Percentiles rank a stretch among this genome's conserved stretches.
These are phyloP conservation scores for Junonia oenone DNA, from an alignment of 2,888 invertebrate genomes.

Conservation along the genomic window DNA sequence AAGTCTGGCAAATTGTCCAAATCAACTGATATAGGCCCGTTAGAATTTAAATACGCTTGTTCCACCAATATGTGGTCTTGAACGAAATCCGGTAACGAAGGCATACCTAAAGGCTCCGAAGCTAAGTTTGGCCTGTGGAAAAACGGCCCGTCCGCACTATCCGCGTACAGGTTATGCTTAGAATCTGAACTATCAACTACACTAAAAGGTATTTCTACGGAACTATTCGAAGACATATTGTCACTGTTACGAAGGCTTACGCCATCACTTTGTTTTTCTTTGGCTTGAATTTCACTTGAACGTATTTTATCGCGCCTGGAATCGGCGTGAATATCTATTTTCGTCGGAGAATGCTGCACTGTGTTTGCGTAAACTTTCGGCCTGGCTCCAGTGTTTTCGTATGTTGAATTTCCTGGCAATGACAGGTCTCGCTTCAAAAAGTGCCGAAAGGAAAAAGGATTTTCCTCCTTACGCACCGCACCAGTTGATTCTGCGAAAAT, in stretches of 20 bases:
- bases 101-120: slow-evolving; percentile 74
- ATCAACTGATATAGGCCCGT: slow-evolving; percentile 76
- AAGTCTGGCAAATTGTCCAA: slow-evolving; percentile 85
- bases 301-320: slow-evolving; percentile 57
- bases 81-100: slow-evolving; percentile 91
- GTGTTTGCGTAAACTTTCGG: slow-evolving; percentile 84
- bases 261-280: slow-evolving; percentile 56
- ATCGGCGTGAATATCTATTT: slow-evolving; percentile 55
- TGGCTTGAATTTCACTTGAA: slow-evolving; percentile 52
- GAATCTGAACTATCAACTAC: slow-evolving; percentile 70
- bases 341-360: slow-evolving; percentile 70
- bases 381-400: slow-evolving; percentile 86
- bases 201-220: slow-evolving; percentile 70
- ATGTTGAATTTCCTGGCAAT: slow-evolving; percentile 76
- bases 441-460: slow-evolving; percentile 92
- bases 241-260: slow-evolving; percentile 54
- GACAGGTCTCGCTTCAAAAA: slow-evolving; percentile 85
- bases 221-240: slow-evolving; percentile 65
- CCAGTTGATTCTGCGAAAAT: slow-evolving; percentile 67
- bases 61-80: slow-evolving; percentile 92
- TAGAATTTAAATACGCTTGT: slow-evolving; percentile 83
- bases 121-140: slow-evolving; percentile 68
- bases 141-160: slow-evolving; percentile 57
- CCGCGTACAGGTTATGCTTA: slow-evolving; percentile 70
- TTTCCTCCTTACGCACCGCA: slow-evolving; percentile 82